These are phyloP conservation scores for Porites lobata DNA, from an alignment of 92 coral and sea anemone genomes.

Conservation along the genomic window DNA sequence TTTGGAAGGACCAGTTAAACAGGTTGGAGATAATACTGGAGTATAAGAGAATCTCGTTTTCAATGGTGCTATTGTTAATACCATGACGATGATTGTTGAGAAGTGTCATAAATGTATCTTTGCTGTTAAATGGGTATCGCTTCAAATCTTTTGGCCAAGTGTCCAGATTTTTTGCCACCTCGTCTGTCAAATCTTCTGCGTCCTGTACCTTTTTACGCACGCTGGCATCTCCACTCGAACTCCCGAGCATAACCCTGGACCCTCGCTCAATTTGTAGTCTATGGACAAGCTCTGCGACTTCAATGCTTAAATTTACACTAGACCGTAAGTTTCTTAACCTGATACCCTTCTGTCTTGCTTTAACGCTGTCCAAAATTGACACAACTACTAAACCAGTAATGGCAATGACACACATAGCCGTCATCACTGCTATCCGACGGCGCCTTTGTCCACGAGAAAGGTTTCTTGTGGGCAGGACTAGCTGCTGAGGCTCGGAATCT, in stretches of 20 bases:
- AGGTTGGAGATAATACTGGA: constrained; percentile 57
- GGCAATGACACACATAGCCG: constrained; percentile 16
- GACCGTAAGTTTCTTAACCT: constrained; percentile 22
- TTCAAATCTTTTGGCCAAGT: constrained; percentile 41
- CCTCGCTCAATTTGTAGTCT: constrained; percentile 84
- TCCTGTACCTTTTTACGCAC: constrained; percentile 10
- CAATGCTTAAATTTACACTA: constrained; percentile 54
- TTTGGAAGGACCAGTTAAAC: constrained; percentile 59
- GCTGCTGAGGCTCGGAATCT: background rate
- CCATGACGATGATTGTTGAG: constrained; percentile 28
- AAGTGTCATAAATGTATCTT: constrained; percentile 29
- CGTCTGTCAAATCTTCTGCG: constrained; percentile 32
- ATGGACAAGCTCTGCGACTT: constrained; percentile 74
- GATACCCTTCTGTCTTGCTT: background rate
- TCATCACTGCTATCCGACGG: constrained; percentile 12
- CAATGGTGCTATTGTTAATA: constrained; percentile 13
- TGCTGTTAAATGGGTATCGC: constrained; percentile 2
- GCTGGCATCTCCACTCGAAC: constrained; percentile 44
- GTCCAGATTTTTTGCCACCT: constrained; percentile 16
- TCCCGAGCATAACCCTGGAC: constrained; percentile 62
- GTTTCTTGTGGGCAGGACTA: background rate
- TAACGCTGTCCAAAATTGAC: constrained; percentile 7
- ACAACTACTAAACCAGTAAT: constrained; percentile 28
- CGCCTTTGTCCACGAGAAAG: constrained; percentile 21
- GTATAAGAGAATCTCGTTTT: constrained; percentile 59